These are phyloP conservation scores for Phyto melanocephala DNA, from an alignment of 2,888 invertebrate genomes.

Conservation along the genomic window DNA sequence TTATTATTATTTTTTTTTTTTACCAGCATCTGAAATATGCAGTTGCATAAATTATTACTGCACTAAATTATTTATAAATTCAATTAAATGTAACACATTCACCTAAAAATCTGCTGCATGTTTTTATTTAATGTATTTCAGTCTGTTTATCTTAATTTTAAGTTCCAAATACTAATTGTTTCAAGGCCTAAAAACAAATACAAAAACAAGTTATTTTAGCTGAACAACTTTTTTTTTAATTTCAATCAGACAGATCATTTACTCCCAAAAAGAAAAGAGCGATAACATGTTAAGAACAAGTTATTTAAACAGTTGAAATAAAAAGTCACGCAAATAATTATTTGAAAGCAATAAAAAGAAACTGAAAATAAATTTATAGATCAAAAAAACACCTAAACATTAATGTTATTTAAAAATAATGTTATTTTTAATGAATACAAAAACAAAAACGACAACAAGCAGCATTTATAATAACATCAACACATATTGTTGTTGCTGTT, in stretches of 20 bases:
- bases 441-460: background rate
- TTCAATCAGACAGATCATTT: constrained; percentile 4
- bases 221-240: constrained; percentile 36
- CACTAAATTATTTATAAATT: background rate
- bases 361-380: constrained; percentile 9
- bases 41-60: background rate
- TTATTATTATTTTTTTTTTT: no score
- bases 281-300: constrained; percentile 53
- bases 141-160: constrained; percentile 15
- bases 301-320: constrained; percentile 24
- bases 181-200: constrained; percentile 54
- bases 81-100: constrained; percentile 23
- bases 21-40: background rate
- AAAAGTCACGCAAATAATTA: constrained; percentile 31
- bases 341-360: background rate
- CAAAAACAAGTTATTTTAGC: constrained; percentile 35
- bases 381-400: constrained; percentile 17
- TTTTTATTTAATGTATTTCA: constrained; percentile 6
- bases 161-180: constrained; percentile 56
- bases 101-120: background rate
- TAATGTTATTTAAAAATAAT: background rate
- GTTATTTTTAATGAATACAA: constrained; percentile 21
- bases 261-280: constrained; percentile 1
- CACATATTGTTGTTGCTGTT: background rate
- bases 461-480: constrained; percentile 1